Evolutionary conservation across 2,113 vertebrate species (phyloP), one percentile per base, ranked within the genome.

Genomic region (Heterotilapia buettikoferi): DNA sequence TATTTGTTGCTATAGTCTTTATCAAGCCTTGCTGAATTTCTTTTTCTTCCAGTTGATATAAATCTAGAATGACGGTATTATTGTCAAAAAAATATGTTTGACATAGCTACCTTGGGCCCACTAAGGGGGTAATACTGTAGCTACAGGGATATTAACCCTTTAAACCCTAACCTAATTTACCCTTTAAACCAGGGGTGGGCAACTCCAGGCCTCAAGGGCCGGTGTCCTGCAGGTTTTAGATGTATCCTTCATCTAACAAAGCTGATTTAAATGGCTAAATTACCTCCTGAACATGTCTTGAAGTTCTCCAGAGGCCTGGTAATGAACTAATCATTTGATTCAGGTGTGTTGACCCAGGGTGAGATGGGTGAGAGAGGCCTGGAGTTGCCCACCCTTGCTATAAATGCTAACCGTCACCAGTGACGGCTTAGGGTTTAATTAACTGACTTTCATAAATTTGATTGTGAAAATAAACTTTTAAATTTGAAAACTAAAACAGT

Each of bases 201-300:
- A 19, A 6, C 29, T 61, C 57, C 16, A 33, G 29, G 29, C 3
- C 29, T 1, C 1, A 0, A 31, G 29, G 29, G 8, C 1, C 0
- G 0, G 57, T 31, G 26, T 10, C 57, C 14, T 61, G 26, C 57
- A 31, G 26, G 57, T 61, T 18, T 61, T 31, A 31, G 57, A 61
- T 6, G 8, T 31, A 31, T 31, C 57, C 26, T 61, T 18, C 14
- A 0, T 61, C 57, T 0, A 31, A 0, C 56, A 31, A 26, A 31
- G 56, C 7, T 31, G 24, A 26, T 14, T 8, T 26, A 26, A 26
- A 57, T 26, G 7, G 12, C 24, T 26, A 57, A 8, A 57, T 29
- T 5, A 26, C 21, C 6, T 7, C 54, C 54, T 57, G 1, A 24
- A 56, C 21, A 24, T 56, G 21, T 24, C 24, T 1, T 57, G 54